Percentiles rank a stretch among this genome's conserved stretches.
phyloP scores from a whole-genome alignment of 1,140 invertebrate genomes.

The Eumeta japonica region DNA sequence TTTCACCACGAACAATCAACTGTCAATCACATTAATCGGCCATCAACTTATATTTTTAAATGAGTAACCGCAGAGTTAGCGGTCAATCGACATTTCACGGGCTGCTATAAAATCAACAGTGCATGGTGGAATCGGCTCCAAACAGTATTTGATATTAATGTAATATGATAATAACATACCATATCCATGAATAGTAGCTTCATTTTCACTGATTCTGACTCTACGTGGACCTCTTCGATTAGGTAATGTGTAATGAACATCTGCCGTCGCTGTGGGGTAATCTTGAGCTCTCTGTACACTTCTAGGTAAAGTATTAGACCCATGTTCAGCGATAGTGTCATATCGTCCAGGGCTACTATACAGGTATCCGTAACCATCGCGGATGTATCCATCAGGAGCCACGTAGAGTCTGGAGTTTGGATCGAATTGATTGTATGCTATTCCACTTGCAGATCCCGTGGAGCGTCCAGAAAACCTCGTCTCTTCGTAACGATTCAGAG shows the following conservation, averaged over 20 bases:
- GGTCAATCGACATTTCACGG: too few species aligned
- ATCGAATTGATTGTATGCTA: not conserved
- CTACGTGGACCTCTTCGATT: slow-evolving; percentile 28
- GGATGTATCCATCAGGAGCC: not conserved
- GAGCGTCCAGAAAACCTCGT: not conserved
- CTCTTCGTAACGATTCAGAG: slow-evolving; percentile 31
- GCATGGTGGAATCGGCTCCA: not conserved
- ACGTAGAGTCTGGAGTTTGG: not conserved
- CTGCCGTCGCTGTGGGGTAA: slow-evolving; percentile 5
- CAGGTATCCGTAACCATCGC: not conserved
- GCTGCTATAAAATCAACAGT: too few species aligned
- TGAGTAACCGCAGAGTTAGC: too few species aligned
- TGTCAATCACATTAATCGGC: too few species aligned
- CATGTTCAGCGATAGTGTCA: not conserved
- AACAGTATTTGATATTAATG: slow-evolving; percentile 2
- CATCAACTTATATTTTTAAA: too few species aligned
- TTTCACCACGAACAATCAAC: too few species aligned
- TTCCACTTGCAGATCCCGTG: not conserved
- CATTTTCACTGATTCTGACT: slow-evolving; percentile 40
- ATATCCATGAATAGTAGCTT: slow-evolving; percentile 40
- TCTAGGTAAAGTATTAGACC: not conserved
- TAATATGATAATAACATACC: too few species aligned
- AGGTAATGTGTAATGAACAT: slow-evolving; percentile 33
- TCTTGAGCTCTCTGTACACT: not conserved
- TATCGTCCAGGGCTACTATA: not conserved